Evolutionary conservation across 2,888 invertebrate species (phyloP), one percentile per base, ranked within the genome.

Genomic region (Drosophila melanocephala): DNA sequence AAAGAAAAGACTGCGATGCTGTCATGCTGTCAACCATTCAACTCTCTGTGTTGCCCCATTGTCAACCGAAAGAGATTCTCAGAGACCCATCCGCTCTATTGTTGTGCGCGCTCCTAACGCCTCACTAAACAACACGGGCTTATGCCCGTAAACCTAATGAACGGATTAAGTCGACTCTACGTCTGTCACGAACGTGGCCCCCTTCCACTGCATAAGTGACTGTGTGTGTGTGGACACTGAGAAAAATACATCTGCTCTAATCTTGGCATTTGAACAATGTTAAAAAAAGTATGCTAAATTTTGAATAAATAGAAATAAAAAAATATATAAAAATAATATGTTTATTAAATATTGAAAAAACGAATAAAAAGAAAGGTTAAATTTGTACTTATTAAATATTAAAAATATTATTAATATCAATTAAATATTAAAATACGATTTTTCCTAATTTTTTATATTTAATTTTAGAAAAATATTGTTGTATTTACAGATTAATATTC

Each of bases 61-160:
- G 85, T 85, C 75, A 61, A 32, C 62, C 64, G 5, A 30, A 64
- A 51, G 53, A 37, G 52, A 28, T 42, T 56, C 28, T 51, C 61
- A 28, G 44, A 65, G 51, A 42, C 12, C 44, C 56, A 69, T 68
- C 59, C 57, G 65, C 26, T 63, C 75, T 57, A 87, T 86, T 88
- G 84, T 87, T 83, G 66, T 77, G 55, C 47, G 26, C 71, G 64
- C 78, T 76, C 87, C 89, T 87, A 89, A 89, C 89, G 86, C 84
- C 83, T 86, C 83, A 81, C 85, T 84, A 81, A 83, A 89, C 79
- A 90, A 83, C 89, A 83, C 70, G 84, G 76, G 81, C 87, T 89
- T 89, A 90, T 85, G 88, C 69, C 86, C 83, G 83, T 83, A 88
- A 88, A 82, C 83, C 84, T 88, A 91, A 91, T 91, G 91, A 90